Evolutionary conservation across 2,113 vertebrate genomes (phyloP), one percentile per base, ranked within the genome.

Genomic region (Dendropsophus ebraccatus): DNA sequence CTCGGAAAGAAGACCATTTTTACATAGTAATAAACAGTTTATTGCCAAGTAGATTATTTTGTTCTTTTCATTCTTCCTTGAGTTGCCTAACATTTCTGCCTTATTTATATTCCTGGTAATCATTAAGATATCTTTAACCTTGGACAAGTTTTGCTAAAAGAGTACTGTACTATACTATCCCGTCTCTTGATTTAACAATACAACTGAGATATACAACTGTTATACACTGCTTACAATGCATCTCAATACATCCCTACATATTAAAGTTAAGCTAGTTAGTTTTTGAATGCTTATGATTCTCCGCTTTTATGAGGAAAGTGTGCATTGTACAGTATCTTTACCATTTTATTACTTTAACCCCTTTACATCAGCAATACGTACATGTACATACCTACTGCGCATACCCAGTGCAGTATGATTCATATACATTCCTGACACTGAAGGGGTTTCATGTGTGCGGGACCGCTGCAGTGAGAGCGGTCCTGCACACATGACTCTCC

Each of bases 71-170:
- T 30, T 13, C 13, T 72, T 72, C 3, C 37, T 21, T 10, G 3
- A 4, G 21, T 21, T 72, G 7, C 16, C 8, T 25, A 23, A 47
- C 41, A 25, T 28, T 75, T 50, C 45, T 75, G 10, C 47, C 45
- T n/a, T 16, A 49, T 25, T 75, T 45, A 75, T 6, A 49, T 75
- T 75, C 73, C 50, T 28, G 12, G 13, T 75, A 75, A 75, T 50
- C 50, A 50, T 75, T 50, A 47, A 50, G 49, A 75, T 49, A 50
- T 75, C 73, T 75, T 50, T 28, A 49, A 50, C 45, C 73, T 75
- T 75, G 45, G 73, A 28, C 73, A 75, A 13, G n/a, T 75, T 28
- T 47, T 75, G n/a, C n/a, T 16, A 17, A 37, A 70, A 50, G 23
- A 28, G 1, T 75, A 21, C 0, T 50, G 49, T 7, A 28, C 73